Evolutionary conservation across 2,113 vertebrate species (phyloP).

Genomic region (Heteronetta atricapilla): DNA sequence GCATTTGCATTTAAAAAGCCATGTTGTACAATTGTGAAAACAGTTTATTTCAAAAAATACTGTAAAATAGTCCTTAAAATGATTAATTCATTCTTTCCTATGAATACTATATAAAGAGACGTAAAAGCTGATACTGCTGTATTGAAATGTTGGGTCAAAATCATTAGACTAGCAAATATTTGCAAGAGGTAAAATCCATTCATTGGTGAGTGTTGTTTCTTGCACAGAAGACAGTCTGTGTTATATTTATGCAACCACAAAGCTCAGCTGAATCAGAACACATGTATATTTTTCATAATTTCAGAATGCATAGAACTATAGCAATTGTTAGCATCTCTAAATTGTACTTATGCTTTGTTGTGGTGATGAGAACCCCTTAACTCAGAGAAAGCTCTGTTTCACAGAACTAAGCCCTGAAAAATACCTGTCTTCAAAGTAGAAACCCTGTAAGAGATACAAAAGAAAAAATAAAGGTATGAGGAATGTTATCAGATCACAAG

Average conservation of each 20-base stretch:
- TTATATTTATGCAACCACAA: neutral
- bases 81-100: slow-evolving; percentile 53
- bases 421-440: neutral
- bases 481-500: neutral
- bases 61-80: slow-evolving; percentile 46
- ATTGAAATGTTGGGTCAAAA: slow-evolving; percentile 22
- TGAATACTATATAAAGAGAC: neutral
- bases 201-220: neutral
- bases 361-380: neutral
- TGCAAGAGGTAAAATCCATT: neutral
- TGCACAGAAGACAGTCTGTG: neutral
- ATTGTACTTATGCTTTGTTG: neutral
- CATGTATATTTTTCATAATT: neutral
- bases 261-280: neutral
- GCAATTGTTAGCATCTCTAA: neutral
- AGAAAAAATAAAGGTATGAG: neutral
- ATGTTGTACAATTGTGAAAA: slow-evolving; percentile 33
- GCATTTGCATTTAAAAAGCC: slow-evolving; percentile 75
- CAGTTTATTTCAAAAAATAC: slow-evolving; percentile 38
- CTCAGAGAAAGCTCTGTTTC: neutral
- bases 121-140: slow-evolving; percentile 3
- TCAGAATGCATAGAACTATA: neutral
- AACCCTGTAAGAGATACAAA: neutral
- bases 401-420: neutral
- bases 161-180: neutral